Evolutionary conservation across 2,888 invertebrate genomes (phyloP), one percentile per base, ranked within the genome.

Genomic region (Trachelus stipa): DNA sequence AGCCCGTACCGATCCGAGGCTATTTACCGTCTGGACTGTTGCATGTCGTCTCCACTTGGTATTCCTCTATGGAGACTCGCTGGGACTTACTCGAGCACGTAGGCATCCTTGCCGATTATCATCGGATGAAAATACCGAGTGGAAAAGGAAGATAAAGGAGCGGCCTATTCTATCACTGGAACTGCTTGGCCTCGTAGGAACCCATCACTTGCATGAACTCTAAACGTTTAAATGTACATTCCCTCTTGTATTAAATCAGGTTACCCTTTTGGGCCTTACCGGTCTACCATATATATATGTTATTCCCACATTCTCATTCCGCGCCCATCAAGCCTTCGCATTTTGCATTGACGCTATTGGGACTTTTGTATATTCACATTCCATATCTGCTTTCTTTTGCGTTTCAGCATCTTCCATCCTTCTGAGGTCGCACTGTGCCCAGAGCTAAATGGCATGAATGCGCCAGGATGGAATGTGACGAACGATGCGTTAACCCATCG

Each of bases 401-500:
- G 23, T 56, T 56, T 9, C 56, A 56, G 23, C 23, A 56, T 56
- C 56, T 56, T 56, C 23, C 23, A 56, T 56, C 56, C 56, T 56
- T 6, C 56, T 23, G 56, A 56, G 23, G 56, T 23, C 56, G 56
- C 56, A 15, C 23, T 23, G 23, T 56, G 1, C 9, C 56, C 56
- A 23, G 56, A 56, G 23, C 56, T 56, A 56, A 56, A 23, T 56
- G 56, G 56, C 23, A 56, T 56, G 9, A 56, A 56, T 56, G 56
- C 56, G 23, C 56, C 56, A 23, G 56, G 56, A 56, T 56, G 56
- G 56, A 56, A 56, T 56, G 56, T 56, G 56, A 56, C 56, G 56
- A 23, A 71, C 34, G 71, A 31, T 71, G 71, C 71, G 34, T 71
- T 71, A 33, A 71, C 15, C 33, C 77, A 76, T 68, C 77, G 79